Conservation (phyloP, 2,797 vertebrate species). For the Micromesistius poutassou region DNA sequence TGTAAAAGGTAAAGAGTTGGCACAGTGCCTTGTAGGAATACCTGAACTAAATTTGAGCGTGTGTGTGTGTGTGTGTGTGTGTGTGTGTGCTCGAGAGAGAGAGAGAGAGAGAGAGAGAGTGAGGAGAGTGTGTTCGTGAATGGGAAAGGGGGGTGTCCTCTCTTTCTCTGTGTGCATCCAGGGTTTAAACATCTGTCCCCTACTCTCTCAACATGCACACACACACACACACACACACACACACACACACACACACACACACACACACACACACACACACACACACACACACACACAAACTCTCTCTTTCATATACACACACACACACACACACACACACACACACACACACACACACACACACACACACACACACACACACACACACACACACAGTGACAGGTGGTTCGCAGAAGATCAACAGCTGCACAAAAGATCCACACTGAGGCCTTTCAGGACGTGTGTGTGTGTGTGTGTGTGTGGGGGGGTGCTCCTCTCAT, state of each 20-base stretch:
- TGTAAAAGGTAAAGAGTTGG: too few species aligned
- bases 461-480: background rate
- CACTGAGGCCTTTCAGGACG: background rate
- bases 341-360: constrained; percentile 1
- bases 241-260: background rate
- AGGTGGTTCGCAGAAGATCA: background rate
- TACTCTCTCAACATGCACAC: background rate
- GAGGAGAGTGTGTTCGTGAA: background rate
- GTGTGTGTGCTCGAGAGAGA: background rate
- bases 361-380: background rate
- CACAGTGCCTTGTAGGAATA: too few species aligned
- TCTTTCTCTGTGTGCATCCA: constrained; percentile 3
- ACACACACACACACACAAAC: background rate
- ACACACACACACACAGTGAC: background rate
- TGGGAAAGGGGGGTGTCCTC: background rate
- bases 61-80: background rate
- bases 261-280: background rate
- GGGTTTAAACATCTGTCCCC: background rate
- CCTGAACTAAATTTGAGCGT: too few species aligned
- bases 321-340: background rate
- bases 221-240: background rate
- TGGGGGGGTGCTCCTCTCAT: background rate
- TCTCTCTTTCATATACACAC: background rate
- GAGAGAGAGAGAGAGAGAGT: background rate
- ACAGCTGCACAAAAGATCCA: background rate